These are phyloP conservation scores for Austrolebias charrua DNA, from an alignment of 2,797 vertebrate species.

Conservation along the genomic window DNA sequence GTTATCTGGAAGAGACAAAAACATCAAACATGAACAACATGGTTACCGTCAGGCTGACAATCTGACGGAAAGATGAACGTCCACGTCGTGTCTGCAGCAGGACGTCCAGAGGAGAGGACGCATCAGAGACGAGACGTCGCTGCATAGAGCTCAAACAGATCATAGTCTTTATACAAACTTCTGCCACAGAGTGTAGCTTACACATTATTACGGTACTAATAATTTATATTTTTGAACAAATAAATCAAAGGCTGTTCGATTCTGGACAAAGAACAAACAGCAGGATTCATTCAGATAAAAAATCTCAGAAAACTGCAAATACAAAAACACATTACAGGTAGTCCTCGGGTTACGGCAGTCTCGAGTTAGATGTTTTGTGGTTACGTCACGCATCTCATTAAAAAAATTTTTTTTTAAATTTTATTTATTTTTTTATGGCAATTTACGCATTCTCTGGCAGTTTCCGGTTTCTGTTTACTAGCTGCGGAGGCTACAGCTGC, in stretches of 20 bases:
- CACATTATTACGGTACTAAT: accelerated
- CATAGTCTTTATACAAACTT: constrained; percentile 44
- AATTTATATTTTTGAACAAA: background rate
- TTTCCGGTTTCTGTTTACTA: too few relatives aligned
- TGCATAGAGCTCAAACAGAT: constrained; percentile 62
- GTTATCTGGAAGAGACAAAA: constrained; percentile 78
- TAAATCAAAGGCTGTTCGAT: background rate
- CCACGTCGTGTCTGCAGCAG: background rate
- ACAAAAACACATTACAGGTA: too few relatives aligned
- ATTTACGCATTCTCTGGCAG: too few relatives aligned
- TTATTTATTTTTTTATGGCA: too few relatives aligned
- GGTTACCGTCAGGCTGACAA: accelerated
- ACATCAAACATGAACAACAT: accelerated
- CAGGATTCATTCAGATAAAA: too few relatives aligned
- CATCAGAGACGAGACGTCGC: background rate
- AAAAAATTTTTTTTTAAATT: too few relatives aligned
- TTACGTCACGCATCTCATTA: too few relatives aligned
- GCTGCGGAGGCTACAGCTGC: too few relatives aligned
- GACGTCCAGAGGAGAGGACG: background rate
- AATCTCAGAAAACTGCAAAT: too few relatives aligned
- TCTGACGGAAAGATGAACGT: background rate
- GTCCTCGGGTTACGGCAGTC: too few relatives aligned
- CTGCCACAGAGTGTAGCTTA: constrained; percentile 63
- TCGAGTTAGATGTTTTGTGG: too few relatives aligned
- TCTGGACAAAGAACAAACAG: background rate